phyloP scores from a whole-genome alignment of 37 sponge, comb jelly and placozoan genomes.

The Mnemiopsis leidyi region DNA sequence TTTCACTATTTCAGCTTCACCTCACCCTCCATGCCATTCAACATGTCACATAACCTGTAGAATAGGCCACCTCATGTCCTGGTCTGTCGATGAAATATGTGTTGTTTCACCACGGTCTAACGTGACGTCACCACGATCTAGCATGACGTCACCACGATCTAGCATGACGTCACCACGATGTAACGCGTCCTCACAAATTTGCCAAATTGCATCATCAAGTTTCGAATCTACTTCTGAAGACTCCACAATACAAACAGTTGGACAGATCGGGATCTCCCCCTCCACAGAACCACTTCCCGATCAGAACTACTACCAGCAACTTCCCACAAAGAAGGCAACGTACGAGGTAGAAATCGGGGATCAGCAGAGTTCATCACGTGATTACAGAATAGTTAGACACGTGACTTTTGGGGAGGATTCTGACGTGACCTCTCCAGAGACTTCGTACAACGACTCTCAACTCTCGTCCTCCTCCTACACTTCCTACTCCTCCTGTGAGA shows the following conservation, averaged over 20 bases:
- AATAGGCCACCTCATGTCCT: conserved; percentile 10
- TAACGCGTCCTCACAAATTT: background rate
- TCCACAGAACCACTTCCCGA: too few relatives aligned
- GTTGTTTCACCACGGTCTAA: background rate
- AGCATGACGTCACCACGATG: background rate
- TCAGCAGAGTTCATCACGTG: background rate
- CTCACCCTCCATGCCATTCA: conserved; percentile 8
- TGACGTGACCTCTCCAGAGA: background rate
- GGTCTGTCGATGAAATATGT: background rate
- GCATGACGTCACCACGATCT: background rate
- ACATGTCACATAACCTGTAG: conserved; percentile 36
- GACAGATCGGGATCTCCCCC: too few relatives aligned
- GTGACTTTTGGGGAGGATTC: background rate
- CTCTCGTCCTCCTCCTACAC: conserved; percentile 16
- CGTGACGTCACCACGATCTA: background rate
- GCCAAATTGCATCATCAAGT: background rate
- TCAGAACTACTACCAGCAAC: background rate
- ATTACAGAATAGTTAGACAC: background rate
- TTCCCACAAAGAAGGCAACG: background rate
- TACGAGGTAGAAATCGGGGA: background rate
- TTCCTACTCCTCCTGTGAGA: conserved; percentile 4
- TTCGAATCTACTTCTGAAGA: background rate
- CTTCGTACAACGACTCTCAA: background rate
- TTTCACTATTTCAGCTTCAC: background rate
- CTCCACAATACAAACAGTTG: background rate